A percentile compares a stretch with the other conserved stretches of the same genome.
These are phyloP conservation scores for Salpingus planirostris DNA, from an alignment of 2,888 invertebrate genomes.

Conservation along the genomic window DNA sequence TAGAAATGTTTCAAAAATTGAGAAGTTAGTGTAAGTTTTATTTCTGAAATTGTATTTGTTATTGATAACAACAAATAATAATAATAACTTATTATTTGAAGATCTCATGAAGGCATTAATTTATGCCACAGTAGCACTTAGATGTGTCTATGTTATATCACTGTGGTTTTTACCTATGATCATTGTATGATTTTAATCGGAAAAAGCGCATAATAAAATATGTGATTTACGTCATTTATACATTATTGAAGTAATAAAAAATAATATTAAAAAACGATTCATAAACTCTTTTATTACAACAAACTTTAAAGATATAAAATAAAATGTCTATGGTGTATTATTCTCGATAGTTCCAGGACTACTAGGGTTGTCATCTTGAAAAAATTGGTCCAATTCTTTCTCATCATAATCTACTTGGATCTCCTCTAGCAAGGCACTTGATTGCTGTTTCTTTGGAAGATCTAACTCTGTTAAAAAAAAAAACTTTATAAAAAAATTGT, in stretches of 20 bases:
- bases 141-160: too few species aligned
- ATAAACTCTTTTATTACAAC: constrained; percentile 7
- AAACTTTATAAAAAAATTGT: too few species aligned
- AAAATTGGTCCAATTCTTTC: constrained; percentile 54
- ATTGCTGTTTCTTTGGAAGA: constrained; percentile 22
- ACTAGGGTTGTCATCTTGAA: constrained; percentile 36
- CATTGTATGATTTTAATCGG: constrained; percentile 11
- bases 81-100: too few species aligned
- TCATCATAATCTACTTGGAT: constrained; percentile 52
- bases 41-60: too few species aligned
- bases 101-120: too few species aligned
- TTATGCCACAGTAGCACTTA: too few species aligned
- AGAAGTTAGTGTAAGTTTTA: too few species aligned
- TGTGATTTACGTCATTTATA: constrained; percentile 17
- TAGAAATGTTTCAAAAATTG: too few species aligned
- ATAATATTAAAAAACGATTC: constrained; percentile 1
- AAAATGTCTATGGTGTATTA: too few species aligned
- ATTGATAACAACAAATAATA: too few species aligned
- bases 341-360: too few species aligned
- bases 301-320: constrained; percentile 2
- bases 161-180: constrained; percentile 3
- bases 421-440: constrained; percentile 50
- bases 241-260: constrained; percentile 7
- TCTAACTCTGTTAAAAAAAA: constrained; percentile 23
- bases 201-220: constrained; percentile 10